Evolutionary conservation across 2,888 invertebrate species (phyloP).

Genomic region (Trichopria drosophilae): DNA sequence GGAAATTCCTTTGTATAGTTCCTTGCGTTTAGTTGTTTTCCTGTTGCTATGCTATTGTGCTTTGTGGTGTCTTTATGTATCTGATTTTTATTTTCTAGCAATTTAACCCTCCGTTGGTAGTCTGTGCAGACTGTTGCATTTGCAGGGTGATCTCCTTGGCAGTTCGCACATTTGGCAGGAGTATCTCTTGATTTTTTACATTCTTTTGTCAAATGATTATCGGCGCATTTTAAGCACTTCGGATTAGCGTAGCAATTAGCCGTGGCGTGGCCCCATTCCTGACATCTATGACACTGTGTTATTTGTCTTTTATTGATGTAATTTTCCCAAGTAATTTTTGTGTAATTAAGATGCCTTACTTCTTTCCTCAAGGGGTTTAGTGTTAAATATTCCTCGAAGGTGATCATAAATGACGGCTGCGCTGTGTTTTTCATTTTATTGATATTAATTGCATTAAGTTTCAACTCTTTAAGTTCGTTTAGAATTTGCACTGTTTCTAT

Average conservation of each 20-base stretch:
- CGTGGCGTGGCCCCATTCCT: no score
- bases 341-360: conserved; percentile 26
- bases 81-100: conserved; percentile 10
- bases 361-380: conserved; percentile 29
- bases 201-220: conserved; percentile 35
- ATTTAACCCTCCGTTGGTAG: conserved; percentile 30
- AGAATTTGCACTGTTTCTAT: conserved; percentile 21
- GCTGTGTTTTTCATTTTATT: conserved; percentile 35
- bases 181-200: conserved; percentile 34
- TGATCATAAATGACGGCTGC: conserved; percentile 31
- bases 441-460: conserved; percentile 14
- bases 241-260: no score
- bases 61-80: no score
- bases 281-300: conserved; percentile 43
- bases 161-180: conserved; percentile 40
- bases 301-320: conserved; percentile 36
- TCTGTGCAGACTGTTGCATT: conserved; percentile 31
- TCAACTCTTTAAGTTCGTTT: conserved; percentile 15
- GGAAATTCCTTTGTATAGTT: no score
- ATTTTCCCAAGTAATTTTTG: conserved; percentile 35
- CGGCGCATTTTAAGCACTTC: conserved; percentile 41
- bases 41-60: no score
- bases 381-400: conserved; percentile 22
- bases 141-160: conserved; percentile 37
- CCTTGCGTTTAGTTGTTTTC: no score